Evolutionary conservation across 2,888 invertebrate species (phyloP).

Genomic region (Chaitophorus viminalis): DNA sequence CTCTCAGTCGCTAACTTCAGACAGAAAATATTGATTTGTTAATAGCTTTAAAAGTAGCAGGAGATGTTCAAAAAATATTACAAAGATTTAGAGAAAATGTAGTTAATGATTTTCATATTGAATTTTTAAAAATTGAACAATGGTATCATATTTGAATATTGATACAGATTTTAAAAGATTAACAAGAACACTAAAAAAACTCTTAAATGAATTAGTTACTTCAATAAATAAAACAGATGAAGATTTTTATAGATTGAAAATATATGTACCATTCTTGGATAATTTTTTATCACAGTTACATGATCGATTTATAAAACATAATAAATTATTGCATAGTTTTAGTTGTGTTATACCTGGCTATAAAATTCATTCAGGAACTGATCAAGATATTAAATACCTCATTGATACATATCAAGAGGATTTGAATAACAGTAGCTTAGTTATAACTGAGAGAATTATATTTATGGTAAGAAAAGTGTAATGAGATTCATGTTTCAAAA

Average conservation of each 20-base stretch:
- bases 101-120: slow-evolving; percentile 27
- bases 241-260: slow-evolving; percentile 19
- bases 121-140: slow-evolving; percentile 14
- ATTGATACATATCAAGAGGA: no score
- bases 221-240: slow-evolving; percentile 8
- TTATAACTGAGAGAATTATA: no score
- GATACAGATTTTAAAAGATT: slow-evolving; percentile 14
- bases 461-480: no score
- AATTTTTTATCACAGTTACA: slow-evolving; percentile 23
- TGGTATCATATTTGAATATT: neutral
- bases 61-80: slow-evolving; percentile 3
- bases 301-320: slow-evolving; percentile 33
- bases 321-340: neutral
- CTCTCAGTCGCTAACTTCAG: slow-evolving; percentile 18
- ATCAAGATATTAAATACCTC: no score
- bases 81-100: slow-evolving; percentile 36
- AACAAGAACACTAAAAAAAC: slow-evolving; percentile 8
- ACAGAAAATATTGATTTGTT: slow-evolving; percentile 36
- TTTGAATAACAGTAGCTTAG: no score
- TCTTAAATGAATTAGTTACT: slow-evolving; percentile 4
- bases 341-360: slow-evolving; percentile 8
- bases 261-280: slow-evolving; percentile 29
- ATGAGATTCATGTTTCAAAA: no score
- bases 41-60: slow-evolving; percentile 17
- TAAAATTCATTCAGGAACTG: neutral